phyloP scores from a whole-genome alignment of 1,140 invertebrate species.

The Drosophila willistoni region DNA sequence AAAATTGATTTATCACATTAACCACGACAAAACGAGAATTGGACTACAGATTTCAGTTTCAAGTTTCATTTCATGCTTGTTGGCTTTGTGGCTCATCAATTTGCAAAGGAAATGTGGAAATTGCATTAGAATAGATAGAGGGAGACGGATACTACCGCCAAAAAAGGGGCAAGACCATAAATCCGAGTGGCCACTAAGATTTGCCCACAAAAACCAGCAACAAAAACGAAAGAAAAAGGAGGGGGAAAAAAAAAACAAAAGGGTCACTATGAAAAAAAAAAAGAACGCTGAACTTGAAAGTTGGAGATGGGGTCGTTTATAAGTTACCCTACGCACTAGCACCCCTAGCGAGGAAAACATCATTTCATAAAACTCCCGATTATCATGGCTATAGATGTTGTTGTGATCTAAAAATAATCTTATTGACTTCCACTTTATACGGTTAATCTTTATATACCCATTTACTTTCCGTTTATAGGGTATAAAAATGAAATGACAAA shows the following conservation, averaged over 20 bases:
- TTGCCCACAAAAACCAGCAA: slow-evolving; percentile 14
- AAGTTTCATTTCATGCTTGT: slow-evolving; percentile 78
- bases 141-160: not conserved
- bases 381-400: too few species aligned
- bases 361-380: too few species aligned
- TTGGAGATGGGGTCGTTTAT: not conserved
- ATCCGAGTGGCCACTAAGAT: slow-evolving; percentile 46
- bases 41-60: slow-evolving; percentile 16
- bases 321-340: not conserved
- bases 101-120: slow-evolving; percentile 23
- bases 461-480: not conserved
- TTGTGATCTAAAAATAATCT: too few species aligned
- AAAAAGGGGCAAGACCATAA: slow-evolving; percentile 59
- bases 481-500: slow-evolving; percentile 8
- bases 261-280: slow-evolving; percentile 49
- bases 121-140: slow-evolving; percentile 33
- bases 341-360: too few species aligned
- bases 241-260: slow-evolving; percentile 20
- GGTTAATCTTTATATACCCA: not conserved
- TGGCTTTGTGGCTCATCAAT: slow-evolving; percentile 80
- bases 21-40: slow-evolving; percentile 60
- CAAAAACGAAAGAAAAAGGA: slow-evolving; percentile 37
- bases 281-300: slow-evolving; percentile 3
- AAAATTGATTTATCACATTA: slow-evolving; percentile 82
- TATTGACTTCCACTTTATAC: too few species aligned